Base-by-base conservation (phyloP, 2,797 vertebrate species). In the Sebastes taczanowskii region DNA sequence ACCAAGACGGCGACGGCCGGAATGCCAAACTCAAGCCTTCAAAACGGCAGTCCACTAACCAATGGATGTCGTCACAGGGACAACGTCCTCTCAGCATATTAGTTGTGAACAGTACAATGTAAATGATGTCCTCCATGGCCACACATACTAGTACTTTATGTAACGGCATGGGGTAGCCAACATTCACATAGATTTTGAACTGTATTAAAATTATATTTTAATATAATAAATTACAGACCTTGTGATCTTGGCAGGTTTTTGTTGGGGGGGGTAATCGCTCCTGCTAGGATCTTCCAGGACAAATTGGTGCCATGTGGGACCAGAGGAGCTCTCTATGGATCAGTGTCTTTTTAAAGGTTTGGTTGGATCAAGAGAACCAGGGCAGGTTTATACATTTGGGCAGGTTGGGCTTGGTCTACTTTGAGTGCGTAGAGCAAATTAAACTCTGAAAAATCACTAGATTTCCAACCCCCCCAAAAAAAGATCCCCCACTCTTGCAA, bases 271-370 rank as follows among this genome's bases (percentile, higher is more conserved):
- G 56, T 73, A 32, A 59, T 7, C 18, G 18, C 25, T 52, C 23
- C 13, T 52, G n/a, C 7, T 53, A 14, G n/a, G 70, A 20, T 77
- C 18, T 71, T 65, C 20, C 5, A 58, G 67, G 25, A 42, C 55
- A 72, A 60, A 52, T 18, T 53, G 35, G 63, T 70, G 61, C 69
- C 11, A 59, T 64, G 60, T 73, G 23, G 55, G 13, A 60, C 59
- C 14, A 49, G n/a, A 66, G 25, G 42, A 46, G 4, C 27, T 8
- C 55, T 62, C 16, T 6, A n/a, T 72, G 49, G 71, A 78, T 81
- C 38, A 9, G 25, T 68, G 77, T 77, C 42, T 84, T 78, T 66
- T 38, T 16, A 78, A 78, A 70, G 64, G 49, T 84, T 42, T 74
- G 11, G 52, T 77, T 49, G 42, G 62, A 53, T 74, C 18, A 46